Conservation (phyloP, 2,113 vertebrate species). For the Amblyornis subalaris region DNA sequence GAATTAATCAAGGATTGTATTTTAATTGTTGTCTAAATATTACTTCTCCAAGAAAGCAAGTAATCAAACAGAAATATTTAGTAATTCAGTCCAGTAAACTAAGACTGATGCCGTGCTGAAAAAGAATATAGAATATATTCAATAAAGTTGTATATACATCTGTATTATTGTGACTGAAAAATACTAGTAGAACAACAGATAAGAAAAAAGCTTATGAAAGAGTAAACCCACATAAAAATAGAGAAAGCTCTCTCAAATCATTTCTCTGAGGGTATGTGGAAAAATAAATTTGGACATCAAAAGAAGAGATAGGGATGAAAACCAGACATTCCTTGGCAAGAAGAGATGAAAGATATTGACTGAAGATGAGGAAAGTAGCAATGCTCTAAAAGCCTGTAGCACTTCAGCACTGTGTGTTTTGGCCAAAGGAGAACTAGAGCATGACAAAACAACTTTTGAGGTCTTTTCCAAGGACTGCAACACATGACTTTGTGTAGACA, state of each 20-base stretch:
- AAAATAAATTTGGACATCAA: neutral
- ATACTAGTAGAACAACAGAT: neutral
- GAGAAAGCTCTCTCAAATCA: neutral
- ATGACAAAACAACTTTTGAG: neutral
- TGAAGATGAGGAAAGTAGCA: neutral
- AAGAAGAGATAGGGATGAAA: neutral
- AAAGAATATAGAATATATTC: neutral
- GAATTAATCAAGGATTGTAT: neutral
- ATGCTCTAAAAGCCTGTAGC: neutral
- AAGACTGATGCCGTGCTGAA: rapidly evolving
- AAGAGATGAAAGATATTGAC: neutral
- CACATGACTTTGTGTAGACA: neutral
- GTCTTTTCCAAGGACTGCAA: neutral
- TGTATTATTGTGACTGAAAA: neutral
- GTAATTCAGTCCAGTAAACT: neutral
- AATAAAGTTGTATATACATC: neutral
- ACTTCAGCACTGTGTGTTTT: neutral
- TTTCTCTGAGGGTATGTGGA: neutral
- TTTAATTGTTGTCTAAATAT: neutral
- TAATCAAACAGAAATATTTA: neutral
- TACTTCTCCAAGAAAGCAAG: neutral
- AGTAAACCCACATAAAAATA: neutral
- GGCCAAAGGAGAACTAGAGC: neutral
- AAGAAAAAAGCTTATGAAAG: neutral
- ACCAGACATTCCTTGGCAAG: neutral